These are phyloP conservation scores for Petrocephalus microphthalmus DNA, from an alignment of 2,113 vertebrate species.

Conservation along the genomic window DNA sequence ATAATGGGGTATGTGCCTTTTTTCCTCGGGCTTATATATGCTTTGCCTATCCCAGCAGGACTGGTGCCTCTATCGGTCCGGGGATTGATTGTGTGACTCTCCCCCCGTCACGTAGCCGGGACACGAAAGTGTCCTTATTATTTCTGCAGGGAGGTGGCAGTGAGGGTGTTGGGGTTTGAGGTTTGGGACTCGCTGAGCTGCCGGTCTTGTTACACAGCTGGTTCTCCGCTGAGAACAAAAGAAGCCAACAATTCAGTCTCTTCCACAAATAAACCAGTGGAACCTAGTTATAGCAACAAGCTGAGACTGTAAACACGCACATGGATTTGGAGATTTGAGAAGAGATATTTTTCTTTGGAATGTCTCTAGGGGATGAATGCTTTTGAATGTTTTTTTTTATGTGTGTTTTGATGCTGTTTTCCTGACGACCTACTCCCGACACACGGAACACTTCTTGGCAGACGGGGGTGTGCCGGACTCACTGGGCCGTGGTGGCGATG, in stretches of 20 bases:
- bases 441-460: background rate
- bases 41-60: background rate
- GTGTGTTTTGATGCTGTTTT: background rate
- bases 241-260: background rate
- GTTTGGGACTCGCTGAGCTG: background rate
- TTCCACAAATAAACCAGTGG: background rate
- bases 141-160: background rate
- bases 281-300: background rate
- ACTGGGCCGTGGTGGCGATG: slow-evolving; percentile 77
- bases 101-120: background rate
- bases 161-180: background rate
- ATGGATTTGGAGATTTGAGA: background rate
- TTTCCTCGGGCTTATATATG: background rate
- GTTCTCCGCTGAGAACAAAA: background rate
- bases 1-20: background rate
- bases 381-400: background rate
- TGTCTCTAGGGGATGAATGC: background rate
- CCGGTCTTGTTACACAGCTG: background rate
- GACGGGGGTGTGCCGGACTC: slow-evolving; percentile 44
- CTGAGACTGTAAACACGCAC: background rate
- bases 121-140: background rate
- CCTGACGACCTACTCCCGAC: background rate
- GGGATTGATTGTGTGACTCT: background rate
- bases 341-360: background rate
- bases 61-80: background rate